Conservation (phyloP, 2,888 invertebrate genomes). For the Drosophila falleni region DNA sequence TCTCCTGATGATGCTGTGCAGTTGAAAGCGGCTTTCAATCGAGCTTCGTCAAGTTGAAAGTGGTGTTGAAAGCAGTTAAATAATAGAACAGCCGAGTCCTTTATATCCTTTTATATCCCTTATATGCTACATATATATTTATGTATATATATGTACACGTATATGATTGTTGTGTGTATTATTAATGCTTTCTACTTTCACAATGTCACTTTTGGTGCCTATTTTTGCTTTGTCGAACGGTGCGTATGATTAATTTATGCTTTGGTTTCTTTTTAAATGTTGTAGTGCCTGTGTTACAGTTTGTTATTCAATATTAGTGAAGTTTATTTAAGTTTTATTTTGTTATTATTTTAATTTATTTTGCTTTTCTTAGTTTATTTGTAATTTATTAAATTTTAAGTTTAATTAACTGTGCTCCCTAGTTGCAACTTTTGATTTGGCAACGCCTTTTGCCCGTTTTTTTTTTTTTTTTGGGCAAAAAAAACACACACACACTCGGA, state of each 20-base stretch:
- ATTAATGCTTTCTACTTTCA: conserved; percentile 54
- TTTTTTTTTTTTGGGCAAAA: conserved; percentile 6
- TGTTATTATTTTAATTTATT: neutral
- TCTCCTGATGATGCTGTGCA: conserved; percentile 42
- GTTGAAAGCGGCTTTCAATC: conserved; percentile 79
- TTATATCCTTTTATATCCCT: conserved; percentile 40
- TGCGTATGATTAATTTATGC: conserved; percentile 67
- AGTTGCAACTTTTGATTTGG: conserved; percentile 52
- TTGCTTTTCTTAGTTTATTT: conserved; percentile 1
- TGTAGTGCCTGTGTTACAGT: conserved; percentile 28
- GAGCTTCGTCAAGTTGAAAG: conserved; percentile 71
- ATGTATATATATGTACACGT: conserved; percentile 20
- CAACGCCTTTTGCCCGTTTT: conserved; percentile 69
- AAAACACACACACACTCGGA: conserved; percentile 17
- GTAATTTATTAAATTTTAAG: neutral
- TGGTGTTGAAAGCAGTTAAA: conserved; percentile 76
- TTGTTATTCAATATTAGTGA: neutral
- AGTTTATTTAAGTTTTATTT: neutral
- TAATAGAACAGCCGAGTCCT: conserved; percentile 69
- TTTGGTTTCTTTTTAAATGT: conserved; percentile 19
- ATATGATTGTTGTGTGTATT: conserved; percentile 63
- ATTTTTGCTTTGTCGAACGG: conserved; percentile 48
- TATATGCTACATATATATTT: conserved; percentile 4
- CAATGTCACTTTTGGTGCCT: conserved; percentile 52
- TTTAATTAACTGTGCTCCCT: conserved; percentile 8